Evolutionary conservation across 2,888 invertebrate genomes (phyloP), one percentile per base, ranked within the genome.

Genomic region (Pediacus dermestoides): DNA sequence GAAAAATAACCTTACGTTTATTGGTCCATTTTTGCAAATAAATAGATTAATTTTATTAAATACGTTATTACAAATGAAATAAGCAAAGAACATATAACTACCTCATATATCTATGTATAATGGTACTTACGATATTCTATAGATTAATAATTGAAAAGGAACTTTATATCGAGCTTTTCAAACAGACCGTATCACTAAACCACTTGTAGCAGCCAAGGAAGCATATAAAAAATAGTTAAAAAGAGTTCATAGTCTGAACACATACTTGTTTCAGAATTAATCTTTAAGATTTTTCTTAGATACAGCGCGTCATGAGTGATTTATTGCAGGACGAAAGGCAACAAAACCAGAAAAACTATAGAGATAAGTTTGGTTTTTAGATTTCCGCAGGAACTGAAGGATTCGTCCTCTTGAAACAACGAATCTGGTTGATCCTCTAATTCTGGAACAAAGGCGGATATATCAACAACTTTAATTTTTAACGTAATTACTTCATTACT

Each of bases 311-410:
- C 42, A 45, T 45, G 39, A 42, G 47, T 39, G 57, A 57, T 58
- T 61, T 61, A 61, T 59, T 57, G 53, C 42, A 28, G 51, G 50
- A 56, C 42, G 48, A 61, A 57, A 60, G 57, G 58, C 59, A 61
- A 56, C 48, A 46, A 37, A 46, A 54, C 48, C 44, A 58, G 48
- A 51, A 57, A 50, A 48, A 50, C 51, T 39, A 50, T 42, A 35
- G 48, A 44, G 42, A 51, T 44, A 46, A 48, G 48, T 51, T 39
- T 44, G 38, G 45, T 48, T 46, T 50, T 51, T 43, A 44, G 44
- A 39, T 47, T 31, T 39, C 37, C 34, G 27, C 42, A 48, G 41
- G 55, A 45, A 48, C 50, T 58, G 51, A 47, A 42, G 44, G 44
- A 53, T 46, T 58, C 59, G 38, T 61, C 60, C 45, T 60, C 60